Evolutionary conservation across 2,888 invertebrate genomes (phyloP).

Genomic region (Chirona hameri): DNA sequence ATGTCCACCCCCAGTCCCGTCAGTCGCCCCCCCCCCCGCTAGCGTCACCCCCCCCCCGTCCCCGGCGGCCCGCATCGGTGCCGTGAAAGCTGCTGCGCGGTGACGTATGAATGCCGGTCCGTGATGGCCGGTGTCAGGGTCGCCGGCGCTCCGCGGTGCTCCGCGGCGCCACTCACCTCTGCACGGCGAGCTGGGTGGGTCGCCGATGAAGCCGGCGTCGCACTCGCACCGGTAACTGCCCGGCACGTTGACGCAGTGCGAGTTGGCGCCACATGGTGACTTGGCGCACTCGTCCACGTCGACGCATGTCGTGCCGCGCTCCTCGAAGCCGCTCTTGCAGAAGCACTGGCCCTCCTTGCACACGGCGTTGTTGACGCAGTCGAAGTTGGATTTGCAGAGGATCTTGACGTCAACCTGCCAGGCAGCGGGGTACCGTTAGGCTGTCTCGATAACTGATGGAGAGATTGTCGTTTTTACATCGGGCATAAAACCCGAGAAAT

Average conservation of each 20-base stretch:
- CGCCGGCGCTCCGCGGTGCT: background rate
- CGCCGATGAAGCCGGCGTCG: constrained; percentile 80
- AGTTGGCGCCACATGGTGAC: constrained; percentile 71
- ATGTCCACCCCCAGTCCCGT: too few species aligned
- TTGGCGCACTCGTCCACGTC: constrained; percentile 76
- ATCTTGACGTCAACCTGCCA: constrained; percentile 35
- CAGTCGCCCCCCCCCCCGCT: background rate
- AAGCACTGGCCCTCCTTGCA: constrained; percentile 84
- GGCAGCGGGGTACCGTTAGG: background rate
- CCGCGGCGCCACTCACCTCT: constrained; percentile 35
- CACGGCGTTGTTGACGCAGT: constrained; percentile 87
- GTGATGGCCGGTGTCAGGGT: background rate
- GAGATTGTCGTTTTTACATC: too few species aligned
- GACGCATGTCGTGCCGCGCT: constrained; percentile 50
- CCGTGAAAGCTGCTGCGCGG: background rate
- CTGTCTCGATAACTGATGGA: too few species aligned
- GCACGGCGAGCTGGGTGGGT: constrained; percentile 56
- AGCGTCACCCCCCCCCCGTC: background rate
- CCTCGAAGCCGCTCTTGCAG: constrained; percentile 80
- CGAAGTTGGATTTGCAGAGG: constrained; percentile 78
- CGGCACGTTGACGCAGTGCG: constrained; percentile 85
- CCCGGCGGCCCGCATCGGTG: background rate
- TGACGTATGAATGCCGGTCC: background rate
- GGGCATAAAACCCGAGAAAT: too few species aligned
- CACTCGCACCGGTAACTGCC: constrained; percentile 92